Percentiles rank a stretch among this genome's conserved stretches.
These are phyloP conservation scores for Ginglymostoma cirratum DNA, from an alignment of 2,113 vertebrate genomes.

Conservation along the genomic window DNA sequence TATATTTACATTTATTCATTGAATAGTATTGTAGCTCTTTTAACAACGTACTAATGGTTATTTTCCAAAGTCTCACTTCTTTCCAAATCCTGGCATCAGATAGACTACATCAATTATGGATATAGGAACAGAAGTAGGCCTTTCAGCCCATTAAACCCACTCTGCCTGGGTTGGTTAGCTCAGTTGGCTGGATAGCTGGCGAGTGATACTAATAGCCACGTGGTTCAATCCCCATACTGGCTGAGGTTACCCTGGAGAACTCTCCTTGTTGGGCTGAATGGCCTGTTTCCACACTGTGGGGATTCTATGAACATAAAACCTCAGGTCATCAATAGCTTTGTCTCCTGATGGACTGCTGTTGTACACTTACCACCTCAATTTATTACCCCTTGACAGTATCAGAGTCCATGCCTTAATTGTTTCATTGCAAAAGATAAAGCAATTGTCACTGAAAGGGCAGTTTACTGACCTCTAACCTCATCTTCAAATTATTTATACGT, in stretches of 20 bases:
- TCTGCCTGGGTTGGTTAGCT: too few species aligned
- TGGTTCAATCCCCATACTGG: too few species aligned
- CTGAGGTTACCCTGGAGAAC: too few species aligned
- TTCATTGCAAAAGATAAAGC: neutral
- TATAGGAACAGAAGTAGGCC: too few species aligned
- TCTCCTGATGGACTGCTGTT: neutral
- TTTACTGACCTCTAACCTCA: conserved; percentile 39
- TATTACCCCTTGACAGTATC: neutral
- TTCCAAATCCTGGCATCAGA: neutral
- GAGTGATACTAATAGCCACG: too few species aligned
- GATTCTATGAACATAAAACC: neutral
- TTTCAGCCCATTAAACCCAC: too few species aligned
- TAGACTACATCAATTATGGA: too few species aligned
- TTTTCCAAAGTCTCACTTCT: neutral
- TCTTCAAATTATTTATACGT: neutral
- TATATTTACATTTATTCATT: neutral
- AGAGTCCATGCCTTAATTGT: neutral
- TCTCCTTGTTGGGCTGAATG: neutral
- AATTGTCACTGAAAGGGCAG: neutral
- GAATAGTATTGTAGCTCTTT: too few species aligned
- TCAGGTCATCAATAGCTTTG: neutral
- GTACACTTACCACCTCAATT: neutral
- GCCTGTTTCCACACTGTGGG: too few species aligned
- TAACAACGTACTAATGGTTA: neutral
- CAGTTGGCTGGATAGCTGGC: too few species aligned